Base-by-base conservation (phyloP, 2,113 vertebrate genomes). In the Sebastes fasciatus region DNA sequence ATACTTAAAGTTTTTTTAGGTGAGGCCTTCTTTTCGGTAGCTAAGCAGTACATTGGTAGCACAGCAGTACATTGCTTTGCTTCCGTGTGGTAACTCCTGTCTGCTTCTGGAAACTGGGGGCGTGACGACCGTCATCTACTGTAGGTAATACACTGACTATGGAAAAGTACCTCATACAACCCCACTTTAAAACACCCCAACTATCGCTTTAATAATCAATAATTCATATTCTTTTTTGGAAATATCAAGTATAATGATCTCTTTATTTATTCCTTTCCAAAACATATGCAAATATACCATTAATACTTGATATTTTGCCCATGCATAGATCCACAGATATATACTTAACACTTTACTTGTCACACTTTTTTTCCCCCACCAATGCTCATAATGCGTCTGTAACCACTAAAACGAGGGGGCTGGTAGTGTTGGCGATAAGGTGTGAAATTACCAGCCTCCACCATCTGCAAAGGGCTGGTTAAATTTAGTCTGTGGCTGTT, bases 401-500 rank as follows among this genome's bases (percentile, higher is more conserved):
- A 71, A 68, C 16, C 13, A 73, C 34, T 49, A 12, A 69, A 51
- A 43, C 13, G 43, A 55, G 60, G 49, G 49, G 43, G 48, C 9
- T 23, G 42, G 6, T 8, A 5, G 49, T 40, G 42, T 75, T 52
- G 4, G 3, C 1, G 2, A 34, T 2, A 12, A 16, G 5, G 80
- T 77, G 62, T 66, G 23, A 87, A 58, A 64, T 69, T 16, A 67
- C 8, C 12, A 52, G 1, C 11, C 52, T 13, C 45, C 68, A 8
- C 52, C 54, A 84, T 54, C 49, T 70, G 58, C 12, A 40, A 8
- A 6, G 2, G 13, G n/a, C 21, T 77, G 67, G 19, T 60, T 78
- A 80, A 72, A 85, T 78, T 69, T 68, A 65, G 21, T 23, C 16
- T 54, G 45, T 34, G 48, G 55, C 13, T 48, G 0, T 51, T 23